Evolutionary conservation across 2,888 invertebrate species (phyloP), one percentile per base, ranked within the genome.

Genomic region (Yponomeuta evonymella): DNA sequence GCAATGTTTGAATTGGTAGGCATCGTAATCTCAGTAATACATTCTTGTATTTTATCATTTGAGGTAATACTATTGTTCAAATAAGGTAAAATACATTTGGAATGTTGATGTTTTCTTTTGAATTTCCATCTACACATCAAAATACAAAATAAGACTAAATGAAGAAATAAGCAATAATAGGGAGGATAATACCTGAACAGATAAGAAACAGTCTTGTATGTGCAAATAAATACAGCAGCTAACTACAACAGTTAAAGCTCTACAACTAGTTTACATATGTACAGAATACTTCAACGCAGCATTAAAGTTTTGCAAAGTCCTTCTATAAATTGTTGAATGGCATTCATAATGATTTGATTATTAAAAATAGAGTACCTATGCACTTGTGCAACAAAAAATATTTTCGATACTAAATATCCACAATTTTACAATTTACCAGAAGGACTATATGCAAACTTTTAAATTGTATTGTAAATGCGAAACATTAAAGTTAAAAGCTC

Each of bases 171-270:
- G 43, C 43, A 43, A 43, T 43, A 4, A 43, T 43, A 43, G 43
- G 51, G 15, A 58, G 51, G 15, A 3, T 43, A 58, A 12, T 58
- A 58, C 51, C 1, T 58, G 15, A 58, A 58, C 51, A 64, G 3
- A 64, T n/a, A 64, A 64, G 64, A 29, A 10, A 64, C 23, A 64
- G 10, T 23, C 11, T 10, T 10, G 29, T 23, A 23, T 1, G 64
- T 64, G 64, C 64, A 64, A 64, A 64, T 30, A 64, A 64, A 64
- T 64, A 30, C n/a, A 64, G 89, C 80, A 80, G 67, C 62, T 82
- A 81, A 78, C 80, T 89, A 89, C 83, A 86, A 89, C 85, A 89
- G 86, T 89, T 90, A 91, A 88, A 90, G 89, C 89, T 90, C 82
- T 88, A 90, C 73, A 83, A 79, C 81, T 89, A 90, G 86, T 86